phyloP scores from a whole-genome alignment of 1,140 invertebrate species.

The Lamellibrachia luymesi region DNA sequence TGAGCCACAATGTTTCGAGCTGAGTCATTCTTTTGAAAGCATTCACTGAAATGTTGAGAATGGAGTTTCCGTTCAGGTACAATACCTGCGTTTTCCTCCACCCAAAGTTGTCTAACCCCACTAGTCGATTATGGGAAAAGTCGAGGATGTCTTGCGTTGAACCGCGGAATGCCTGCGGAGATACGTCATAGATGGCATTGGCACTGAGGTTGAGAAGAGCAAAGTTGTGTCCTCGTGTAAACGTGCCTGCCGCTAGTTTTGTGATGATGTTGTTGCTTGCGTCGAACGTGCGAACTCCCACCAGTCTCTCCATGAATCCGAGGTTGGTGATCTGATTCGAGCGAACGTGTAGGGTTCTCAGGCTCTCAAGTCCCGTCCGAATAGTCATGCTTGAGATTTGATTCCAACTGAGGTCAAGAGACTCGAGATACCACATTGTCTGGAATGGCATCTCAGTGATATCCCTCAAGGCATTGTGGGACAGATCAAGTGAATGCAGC shows the following conservation, averaged over 20 bases:
- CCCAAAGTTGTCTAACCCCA: slow-evolving; percentile 31
- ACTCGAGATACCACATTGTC: slow-evolving; percentile 9
- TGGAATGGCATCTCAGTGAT: slow-evolving; percentile 9
- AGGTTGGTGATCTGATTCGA: slow-evolving; percentile 13
- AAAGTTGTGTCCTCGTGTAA: slow-evolving; percentile 32
- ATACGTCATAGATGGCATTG: slow-evolving; percentile 37
- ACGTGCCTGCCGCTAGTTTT: slow-evolving; percentile 32
- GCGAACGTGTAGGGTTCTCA: background rate
- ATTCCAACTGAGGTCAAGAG: slow-evolving; percentile 20
- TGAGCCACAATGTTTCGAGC: slow-evolving; percentile 2
- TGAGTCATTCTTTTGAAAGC: slow-evolving; percentile 35
- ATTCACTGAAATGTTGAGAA: slow-evolving; percentile 26
- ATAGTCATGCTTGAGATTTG: background rate
- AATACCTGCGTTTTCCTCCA: slow-evolving; percentile 36
- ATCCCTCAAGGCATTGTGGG: slow-evolving; percentile 18
- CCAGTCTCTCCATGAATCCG: slow-evolving; percentile 29
- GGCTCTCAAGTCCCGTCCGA: background rate
- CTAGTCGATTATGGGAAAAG: slow-evolving; percentile 42
- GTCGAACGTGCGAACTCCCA: slow-evolving; percentile 34
- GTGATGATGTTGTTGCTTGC: slow-evolving; percentile 38
- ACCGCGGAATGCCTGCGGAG: slow-evolving; percentile 36
- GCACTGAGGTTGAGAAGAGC: slow-evolving; percentile 38
- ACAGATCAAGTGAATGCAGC: slow-evolving; percentile 19
- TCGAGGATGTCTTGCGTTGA: slow-evolving; percentile 41
- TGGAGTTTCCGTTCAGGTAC: slow-evolving; percentile 20